Base-by-base conservation (phyloP, 1,140 invertebrate species). In the Drosophila navojoa region DNA sequence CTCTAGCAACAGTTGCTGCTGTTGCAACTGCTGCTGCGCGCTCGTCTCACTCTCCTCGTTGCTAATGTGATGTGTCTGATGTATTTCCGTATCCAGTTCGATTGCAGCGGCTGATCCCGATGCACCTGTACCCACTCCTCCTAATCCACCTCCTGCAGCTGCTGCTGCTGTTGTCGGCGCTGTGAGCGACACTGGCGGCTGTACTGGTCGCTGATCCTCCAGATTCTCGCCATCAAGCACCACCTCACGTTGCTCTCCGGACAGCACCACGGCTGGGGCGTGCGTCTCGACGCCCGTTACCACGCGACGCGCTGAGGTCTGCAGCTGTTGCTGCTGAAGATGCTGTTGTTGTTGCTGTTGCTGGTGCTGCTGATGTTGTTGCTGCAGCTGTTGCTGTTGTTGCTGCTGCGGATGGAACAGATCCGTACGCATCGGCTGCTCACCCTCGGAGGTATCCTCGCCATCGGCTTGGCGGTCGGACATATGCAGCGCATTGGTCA, bases 201-300 rank as follows among this genome's bases (percentile, higher is more conserved):
- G 38, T 38, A 54, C 9, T 15, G 61, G 27, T 4, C 47, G 52
- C 15, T 90, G 85, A 85, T 94, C 94, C 74, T 94, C 93, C 22
- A 94, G 81, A 71, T 94, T 94, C 72, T 94, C 94, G 10, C 94
- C 94, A 70, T 94, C 94, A 90, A 94, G 92, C 11, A 92, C 93
- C 13, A 93, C 85, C 71, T 94, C 94, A 42, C 94, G 87, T 64
- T 93, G 93, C 35, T 93, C 52, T 81, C 92, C 45, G 80, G 90
- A 15, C 74, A 82, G 10, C 60, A 71, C 44, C 15, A 52, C 52
- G 38, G 63, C 54, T 38, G 2, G 35, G 11, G 50, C 44, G 2
- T 53, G 52, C 4, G 76, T 87, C 44, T 87, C 82, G 19, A 87
- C 82, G 16, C 82, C 84, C 0, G 82, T 76, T 1, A 89, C 82